Evolutionary conservation across 1,140 invertebrate species (phyloP).

Genomic region (Drosophila lacertosa): DNA sequence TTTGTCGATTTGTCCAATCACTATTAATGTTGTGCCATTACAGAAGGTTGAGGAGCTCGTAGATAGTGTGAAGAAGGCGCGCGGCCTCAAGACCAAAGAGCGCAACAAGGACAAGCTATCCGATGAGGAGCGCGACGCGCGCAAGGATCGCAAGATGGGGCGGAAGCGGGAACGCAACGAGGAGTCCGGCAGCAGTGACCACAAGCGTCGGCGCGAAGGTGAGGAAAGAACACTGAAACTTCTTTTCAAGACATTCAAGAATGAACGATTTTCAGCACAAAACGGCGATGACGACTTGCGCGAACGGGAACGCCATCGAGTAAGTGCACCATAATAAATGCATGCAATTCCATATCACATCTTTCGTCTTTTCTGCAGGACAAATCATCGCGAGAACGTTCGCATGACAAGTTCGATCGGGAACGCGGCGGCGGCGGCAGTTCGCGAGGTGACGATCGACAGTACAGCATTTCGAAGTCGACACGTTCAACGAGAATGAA

Average conservation of each 20-base stretch:
- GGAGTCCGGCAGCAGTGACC: slow-evolving; percentile 87
- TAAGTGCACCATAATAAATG: slow-evolving; percentile 37
- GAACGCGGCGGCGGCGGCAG: slow-evolving; percentile 50
- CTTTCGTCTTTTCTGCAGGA: slow-evolving; percentile 47
- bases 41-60: slow-evolving; percentile 85
- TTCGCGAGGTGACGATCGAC: slow-evolving; percentile 72
- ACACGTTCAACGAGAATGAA: slow-evolving; percentile 73
- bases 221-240: slow-evolving; percentile 61
- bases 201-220: slow-evolving; percentile 91
- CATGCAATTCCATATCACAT: neutral
- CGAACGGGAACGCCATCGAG: slow-evolving; percentile 76
- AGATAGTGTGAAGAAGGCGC: slow-evolving; percentile 88
- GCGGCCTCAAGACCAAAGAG: slow-evolving; percentile 87
- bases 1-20: slow-evolving; percentile 22
- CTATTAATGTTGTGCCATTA: slow-evolving; percentile 68
- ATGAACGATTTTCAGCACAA: slow-evolving; percentile 67
- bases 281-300: slow-evolving; percentile 79
- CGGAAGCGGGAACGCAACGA: slow-evolving; percentile 90
- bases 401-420: slow-evolving; percentile 79
- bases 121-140: slow-evolving; percentile 88
- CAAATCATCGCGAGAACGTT: slow-evolving; percentile 78
- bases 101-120: slow-evolving; percentile 85
- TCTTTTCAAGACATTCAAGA: slow-evolving; percentile 46
- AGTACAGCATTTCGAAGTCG: slow-evolving; percentile 70
- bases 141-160: slow-evolving; percentile 90